Evolutionary conservation across 2,113 vertebrate species (phyloP), one percentile per base, ranked within the genome.

Genomic region (Marcusenius ussheri): DNA sequence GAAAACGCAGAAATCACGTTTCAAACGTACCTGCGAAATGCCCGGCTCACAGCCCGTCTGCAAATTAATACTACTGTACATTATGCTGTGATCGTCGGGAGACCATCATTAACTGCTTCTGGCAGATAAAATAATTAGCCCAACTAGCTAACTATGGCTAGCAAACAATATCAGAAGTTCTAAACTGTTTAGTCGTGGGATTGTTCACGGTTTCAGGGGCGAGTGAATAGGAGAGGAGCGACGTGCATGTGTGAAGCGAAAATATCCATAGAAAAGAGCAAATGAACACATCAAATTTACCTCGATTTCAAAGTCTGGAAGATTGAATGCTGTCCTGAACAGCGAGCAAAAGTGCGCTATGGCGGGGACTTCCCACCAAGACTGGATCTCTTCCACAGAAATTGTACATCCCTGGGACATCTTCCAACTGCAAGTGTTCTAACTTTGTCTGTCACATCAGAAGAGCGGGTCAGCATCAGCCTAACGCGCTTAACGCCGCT

Each of bases 251-350:
- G 66, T 15, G 27, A 35, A 27, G 31, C 66, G 13, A 27, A 45
- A 31, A 46, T 62, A 85, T 83, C 2, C 77, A 39, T 3, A 21
- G 11, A 51, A 85, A 83, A 42, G 21, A 47, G 46, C 8, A 86
- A n/a, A 86, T 9, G 2, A 21, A 45, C 17, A 83, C 17, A 39
- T 83, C 6, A 83, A 21, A 80, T 94, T 97, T 96, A 99, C 98
- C 97, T 99, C 98, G 84, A 99, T 99, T 96, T 98, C 97, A 94
- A 98, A 98, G 97, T 98, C 98, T 4, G 97, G 98, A 89, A 98
- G 96, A 89, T 95, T 96, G 96, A 98, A 98, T 62, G 98, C 97
- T 21, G 97, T 97, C 95, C 98, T 97, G 95, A 99, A 98, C 90
- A 98, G 96, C 27, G 97, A 99, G 93, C 97, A 99, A 96, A 99